A percentile compares a stretch with the other conserved stretches of the same genome.
phyloP scores from a whole-genome alignment of 1,140 invertebrate species.

The Drosophila asahinai region DNA sequence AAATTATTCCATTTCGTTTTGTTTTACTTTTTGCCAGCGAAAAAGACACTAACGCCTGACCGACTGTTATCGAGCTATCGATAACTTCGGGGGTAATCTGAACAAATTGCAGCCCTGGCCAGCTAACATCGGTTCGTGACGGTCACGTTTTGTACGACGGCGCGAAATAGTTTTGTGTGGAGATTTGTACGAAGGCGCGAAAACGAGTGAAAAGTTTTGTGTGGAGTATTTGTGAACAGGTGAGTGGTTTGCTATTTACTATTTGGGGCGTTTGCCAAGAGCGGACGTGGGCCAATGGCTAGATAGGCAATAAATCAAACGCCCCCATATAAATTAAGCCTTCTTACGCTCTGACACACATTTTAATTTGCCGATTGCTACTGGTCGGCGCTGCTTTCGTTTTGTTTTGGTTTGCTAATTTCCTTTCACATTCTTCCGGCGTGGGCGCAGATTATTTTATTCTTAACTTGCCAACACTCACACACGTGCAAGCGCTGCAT shows the following conservation, averaged over 20 bases:
- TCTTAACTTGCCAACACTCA: slow-evolving; percentile 36
- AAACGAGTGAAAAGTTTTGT: not conserved
- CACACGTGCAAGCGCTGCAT: slow-evolving; percentile 21
- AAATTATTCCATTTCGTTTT: slow-evolving; percentile 36
- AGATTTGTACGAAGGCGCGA: slow-evolving; percentile 4
- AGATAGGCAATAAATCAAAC: slow-evolving; percentile 64
- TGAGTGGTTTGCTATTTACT: slow-evolving; percentile 26
- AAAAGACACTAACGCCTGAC: slow-evolving; percentile 14
- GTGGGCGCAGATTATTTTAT: slow-evolving; percentile 54
- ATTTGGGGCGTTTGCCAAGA: slow-evolving; percentile 7
- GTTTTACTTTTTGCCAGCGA: slow-evolving; percentile 26
- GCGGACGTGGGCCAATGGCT: not conserved
- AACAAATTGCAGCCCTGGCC: not conserved
- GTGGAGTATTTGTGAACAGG: not conserved
- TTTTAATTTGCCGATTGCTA: slow-evolving; percentile 51
- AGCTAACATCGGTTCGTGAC: not conserved
- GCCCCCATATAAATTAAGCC: slow-evolving; percentile 45
- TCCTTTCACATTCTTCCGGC: slow-evolving; percentile 59
- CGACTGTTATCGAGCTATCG: slow-evolving; percentile 18
- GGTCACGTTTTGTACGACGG: not conserved
- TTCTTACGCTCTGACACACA: slow-evolving; percentile 63
- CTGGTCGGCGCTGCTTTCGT: slow-evolving; percentile 21
- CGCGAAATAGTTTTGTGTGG: not conserved
- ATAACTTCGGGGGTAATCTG: not conserved
- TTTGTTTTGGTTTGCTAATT: slow-evolving; percentile 57